A percentile compares a stretch with the other conserved stretches of the same genome.
These are phyloP conservation scores for Drosophila ironensis DNA, from an alignment of 1,140 invertebrate genomes.

Conservation along the genomic window DNA sequence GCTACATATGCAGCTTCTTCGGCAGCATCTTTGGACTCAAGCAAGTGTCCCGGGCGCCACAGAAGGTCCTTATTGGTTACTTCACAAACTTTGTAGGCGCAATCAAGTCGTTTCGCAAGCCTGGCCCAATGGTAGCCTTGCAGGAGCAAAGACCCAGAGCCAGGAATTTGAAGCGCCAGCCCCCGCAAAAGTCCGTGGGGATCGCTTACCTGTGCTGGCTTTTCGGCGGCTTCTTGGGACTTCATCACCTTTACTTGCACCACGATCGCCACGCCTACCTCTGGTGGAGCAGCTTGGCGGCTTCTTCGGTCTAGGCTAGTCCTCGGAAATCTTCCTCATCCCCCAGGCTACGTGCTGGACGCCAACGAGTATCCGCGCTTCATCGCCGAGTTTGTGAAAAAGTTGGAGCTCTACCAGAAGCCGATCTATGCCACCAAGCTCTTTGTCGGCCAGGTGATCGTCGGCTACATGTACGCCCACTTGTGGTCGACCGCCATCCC, in stretches of 20 bases:
- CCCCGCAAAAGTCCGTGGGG: conserved; percentile 86
- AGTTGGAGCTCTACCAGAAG: conserved; percentile 86
- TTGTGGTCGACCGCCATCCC: conserved; percentile 90
- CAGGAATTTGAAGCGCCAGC: conserved; percentile 44
- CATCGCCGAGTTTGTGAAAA: conserved; percentile 85
- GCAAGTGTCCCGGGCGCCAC: too few relatives aligned
- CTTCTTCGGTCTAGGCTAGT: conserved; percentile 92
- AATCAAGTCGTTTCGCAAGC: too few relatives aligned
- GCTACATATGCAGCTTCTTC: too few relatives aligned
- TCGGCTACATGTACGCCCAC: conserved; percentile 91
- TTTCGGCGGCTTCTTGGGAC: conserved; percentile 91
- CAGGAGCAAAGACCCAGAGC: conserved; percentile 2
- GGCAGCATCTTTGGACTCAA: too few relatives aligned
- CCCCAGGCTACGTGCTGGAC: conserved; percentile 93
- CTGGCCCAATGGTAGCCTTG: neutral
- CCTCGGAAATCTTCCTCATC: conserved; percentile 92
- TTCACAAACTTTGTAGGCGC: too few relatives aligned
- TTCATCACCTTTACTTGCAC: conserved; percentile 95
- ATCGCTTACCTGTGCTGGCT: conserved; percentile 92
- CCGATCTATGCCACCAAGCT: conserved; percentile 90
- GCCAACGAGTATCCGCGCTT: conserved; percentile 91
- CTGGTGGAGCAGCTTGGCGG: conserved; percentile 94
- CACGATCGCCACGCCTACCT: conserved; percentile 95
- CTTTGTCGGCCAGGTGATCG: conserved; percentile 89
- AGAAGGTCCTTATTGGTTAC: too few relatives aligned